Evolutionary conservation across 2,113 vertebrate species (phyloP), one percentile per base, ranked within the genome.

Genomic region (Microcebus lehilahytsara): DNA sequence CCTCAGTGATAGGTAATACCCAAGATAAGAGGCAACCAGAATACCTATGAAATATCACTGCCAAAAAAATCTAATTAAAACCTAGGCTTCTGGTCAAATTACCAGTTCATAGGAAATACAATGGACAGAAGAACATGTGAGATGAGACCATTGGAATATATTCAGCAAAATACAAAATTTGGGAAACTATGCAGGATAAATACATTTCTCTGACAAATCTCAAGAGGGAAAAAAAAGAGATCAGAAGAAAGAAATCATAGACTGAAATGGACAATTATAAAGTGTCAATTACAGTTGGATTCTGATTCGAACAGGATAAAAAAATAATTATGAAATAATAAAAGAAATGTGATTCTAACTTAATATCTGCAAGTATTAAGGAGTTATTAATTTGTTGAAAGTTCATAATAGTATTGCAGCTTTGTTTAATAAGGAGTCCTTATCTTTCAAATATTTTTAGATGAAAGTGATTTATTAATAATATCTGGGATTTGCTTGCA

Each of bases 31-130:
- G 16, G 30, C 51, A 91, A 42, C 13, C 34, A 84, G 22, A 92
- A 89, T 8, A 89, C 5, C n/a, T 69, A 32, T 42, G 12, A 87
- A 87, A 27, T 77, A 78, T 69, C 62, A 25, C 81, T 25, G 0
- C 46, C 46, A 10, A 85, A 91, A 92, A 88, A 84, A 69, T 67
- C n/a, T 89, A 85, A 64, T 83, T n/a, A 92, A 95, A 97, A 77
- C n/a, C 51, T n/a, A 92, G 20, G 22, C 7, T 40, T 12, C 56
- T 80, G 12, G 14, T 79, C 69, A 92, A 74, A 85, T 30, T 66
- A 42, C 13, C 56, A 60, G 40, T 53, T 71, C 80, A 83, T 22
- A 78, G 56, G 49, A 83, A 94, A 81, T 34, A 89, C 32, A 79
- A 78, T 9, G 51, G 37, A 23, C 49, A 95, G 64, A 86, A 20